Percentiles rank a stretch among this genome's conserved stretches.
Conservation (phyloP, 2,797 vertebrate genomes). For the Lepidocolaptes lacrymiger region DNA sequence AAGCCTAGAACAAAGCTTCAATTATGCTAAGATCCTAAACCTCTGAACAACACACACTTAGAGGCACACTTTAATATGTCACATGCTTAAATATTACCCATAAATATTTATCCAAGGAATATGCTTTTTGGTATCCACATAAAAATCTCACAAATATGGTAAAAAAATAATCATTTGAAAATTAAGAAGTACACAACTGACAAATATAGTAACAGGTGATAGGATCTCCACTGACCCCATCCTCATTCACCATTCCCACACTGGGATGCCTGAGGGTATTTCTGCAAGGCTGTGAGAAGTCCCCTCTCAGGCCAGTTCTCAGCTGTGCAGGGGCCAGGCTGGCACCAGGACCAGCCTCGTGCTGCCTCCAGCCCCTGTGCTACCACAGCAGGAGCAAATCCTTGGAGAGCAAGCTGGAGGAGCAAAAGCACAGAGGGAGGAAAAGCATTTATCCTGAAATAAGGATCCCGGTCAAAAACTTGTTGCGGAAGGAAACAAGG, state of each 20-base stretch:
- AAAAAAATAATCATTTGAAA: background rate
- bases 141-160: background rate
- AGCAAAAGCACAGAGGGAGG: background rate
- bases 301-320: background rate
- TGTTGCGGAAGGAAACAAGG: background rate
- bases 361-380: background rate
- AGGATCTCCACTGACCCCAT: background rate
- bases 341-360: background rate
- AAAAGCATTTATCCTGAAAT: background rate
- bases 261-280: background rate
- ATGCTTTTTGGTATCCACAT: background rate
- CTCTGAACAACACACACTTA: background rate
- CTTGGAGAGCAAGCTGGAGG: accelerated
- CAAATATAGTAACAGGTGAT: background rate
- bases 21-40: background rate
- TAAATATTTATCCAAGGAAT: background rate
- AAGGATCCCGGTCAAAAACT: background rate
- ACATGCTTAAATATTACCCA: background rate
- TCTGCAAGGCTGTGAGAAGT: background rate
- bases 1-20: background rate
- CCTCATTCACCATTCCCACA: background rate
- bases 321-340: background rate
- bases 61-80: background rate
- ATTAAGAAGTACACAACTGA: background rate
- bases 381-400: background rate